These are phyloP conservation scores for Sycophaga agraensis DNA, from an alignment of 1,140 invertebrate genomes.

Conservation along the genomic window DNA sequence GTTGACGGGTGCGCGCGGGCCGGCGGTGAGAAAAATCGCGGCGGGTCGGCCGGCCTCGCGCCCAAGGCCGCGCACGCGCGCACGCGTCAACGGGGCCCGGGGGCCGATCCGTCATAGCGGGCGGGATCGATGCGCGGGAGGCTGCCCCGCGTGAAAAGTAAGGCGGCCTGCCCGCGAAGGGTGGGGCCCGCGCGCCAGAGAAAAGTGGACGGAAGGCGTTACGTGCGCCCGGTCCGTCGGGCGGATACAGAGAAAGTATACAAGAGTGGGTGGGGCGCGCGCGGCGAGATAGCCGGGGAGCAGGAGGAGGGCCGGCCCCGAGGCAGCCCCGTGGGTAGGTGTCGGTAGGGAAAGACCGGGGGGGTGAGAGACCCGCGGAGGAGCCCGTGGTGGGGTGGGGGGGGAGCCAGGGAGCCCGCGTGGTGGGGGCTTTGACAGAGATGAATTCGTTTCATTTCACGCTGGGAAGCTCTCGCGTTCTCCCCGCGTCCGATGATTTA, in stretches of 20 bases:
- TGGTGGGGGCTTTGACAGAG: constrained; percentile 54
- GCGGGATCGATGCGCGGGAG: constrained; percentile 40
- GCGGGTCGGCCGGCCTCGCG: too few species aligned
- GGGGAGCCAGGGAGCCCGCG: constrained; percentile 39
- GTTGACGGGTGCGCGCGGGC: neutral
- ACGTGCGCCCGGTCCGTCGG: too few species aligned
- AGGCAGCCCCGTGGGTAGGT: constrained; percentile 32
- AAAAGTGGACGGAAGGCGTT: too few species aligned
- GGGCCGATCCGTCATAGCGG: constrained; percentile 26
- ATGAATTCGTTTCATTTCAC: constrained; percentile 62
- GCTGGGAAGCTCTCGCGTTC: constrained; percentile 62
- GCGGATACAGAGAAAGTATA: too few species aligned
- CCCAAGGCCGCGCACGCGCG: constrained; percentile 18
- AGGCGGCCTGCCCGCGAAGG: too few species aligned
- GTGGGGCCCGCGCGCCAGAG: too few species aligned
- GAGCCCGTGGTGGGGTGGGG: constrained; percentile 41
- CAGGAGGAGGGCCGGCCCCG: constrained; percentile 2
- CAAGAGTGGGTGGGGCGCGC: neutral
- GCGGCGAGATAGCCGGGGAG: constrained; percentile 36
- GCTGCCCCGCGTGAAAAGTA: constrained; percentile 28
- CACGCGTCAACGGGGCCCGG: constrained; percentile 7
- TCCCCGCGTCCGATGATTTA: constrained; percentile 64
- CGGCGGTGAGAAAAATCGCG: constrained; percentile 24
- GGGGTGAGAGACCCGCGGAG: constrained; percentile 30
- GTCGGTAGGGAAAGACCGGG: constrained; percentile 34